Conservation (phyloP, 2,888 invertebrate genomes). For the Luperina testacea region DNA sequence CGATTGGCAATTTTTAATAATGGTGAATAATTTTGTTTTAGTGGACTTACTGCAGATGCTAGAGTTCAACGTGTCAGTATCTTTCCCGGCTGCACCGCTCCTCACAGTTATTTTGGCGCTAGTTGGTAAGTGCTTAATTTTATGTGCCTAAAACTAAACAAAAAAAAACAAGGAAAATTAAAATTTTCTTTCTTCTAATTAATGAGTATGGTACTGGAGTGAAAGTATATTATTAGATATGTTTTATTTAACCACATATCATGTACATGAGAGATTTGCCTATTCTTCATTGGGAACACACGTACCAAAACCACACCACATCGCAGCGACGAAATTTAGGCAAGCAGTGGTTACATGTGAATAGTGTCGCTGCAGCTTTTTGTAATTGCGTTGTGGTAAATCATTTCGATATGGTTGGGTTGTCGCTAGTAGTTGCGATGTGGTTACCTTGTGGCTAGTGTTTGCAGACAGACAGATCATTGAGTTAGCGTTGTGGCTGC, state of each 20-base stretch:
- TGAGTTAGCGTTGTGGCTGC: background rate
- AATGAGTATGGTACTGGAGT: slow-evolving; percentile 24
- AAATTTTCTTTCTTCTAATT: background rate
- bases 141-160: slow-evolving; percentile 4
- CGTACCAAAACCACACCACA: background rate
- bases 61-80: slow-evolving; percentile 98
- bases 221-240: slow-evolving; percentile 9
- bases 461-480: background rate
- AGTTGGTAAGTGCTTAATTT: slow-evolving; percentile 94
- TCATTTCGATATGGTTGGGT: background rate
- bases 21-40: slow-evolving; percentile 88
- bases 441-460: background rate
- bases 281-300: background rate
- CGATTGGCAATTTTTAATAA: slow-evolving; percentile 20
- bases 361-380: background rate
- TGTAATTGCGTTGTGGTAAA: background rate
- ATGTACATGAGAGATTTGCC: background rate
- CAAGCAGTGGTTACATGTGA: background rate
- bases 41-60: slow-evolving; percentile 99
- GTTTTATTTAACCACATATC: background rate
- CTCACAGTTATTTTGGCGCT: slow-evolving; percentile 99
- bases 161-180: background rate
- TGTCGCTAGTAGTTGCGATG: background rate
- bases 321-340: background rate
- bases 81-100: slow-evolving; percentile 98